Conservation (phyloP, 2,797 vertebrate species). For the Danio choprae region DNA sequence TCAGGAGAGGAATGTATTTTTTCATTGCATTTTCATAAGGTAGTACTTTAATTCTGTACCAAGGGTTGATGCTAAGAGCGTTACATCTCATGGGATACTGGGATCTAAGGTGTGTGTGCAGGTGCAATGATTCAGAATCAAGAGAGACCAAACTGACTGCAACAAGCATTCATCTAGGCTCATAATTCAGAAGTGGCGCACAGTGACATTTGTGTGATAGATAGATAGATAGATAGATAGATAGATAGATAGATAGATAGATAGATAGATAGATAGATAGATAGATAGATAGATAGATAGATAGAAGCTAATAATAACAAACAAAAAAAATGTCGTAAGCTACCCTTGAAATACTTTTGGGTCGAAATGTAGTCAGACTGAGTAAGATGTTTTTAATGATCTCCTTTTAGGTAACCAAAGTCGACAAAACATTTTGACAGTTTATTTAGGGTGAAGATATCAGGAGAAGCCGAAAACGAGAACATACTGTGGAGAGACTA, state of each 20-base stretch:
- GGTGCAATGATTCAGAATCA: slow-evolving; percentile 16
- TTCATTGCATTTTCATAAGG: not conserved
- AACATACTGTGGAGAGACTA: not conserved
- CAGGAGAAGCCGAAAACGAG: not conserved
- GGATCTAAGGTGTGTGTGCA: slow-evolving; percentile 32
- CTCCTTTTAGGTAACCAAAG: not conserved
- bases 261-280: slow-evolving; percentile 56
- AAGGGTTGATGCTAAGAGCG: not conserved
- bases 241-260: slow-evolving; percentile 67
- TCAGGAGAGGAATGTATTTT: not conserved
- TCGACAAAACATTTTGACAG: no score
- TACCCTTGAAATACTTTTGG: no score
- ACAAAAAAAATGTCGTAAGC: no score
- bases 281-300: slow-evolving; percentile 49
- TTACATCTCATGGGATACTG: slow-evolving; percentile 16
- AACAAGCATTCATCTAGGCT: slow-evolving; percentile 55
- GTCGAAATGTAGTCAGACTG: no score
- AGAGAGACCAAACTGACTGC: slow-evolving; percentile 69
- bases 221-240: slow-evolving; percentile 55
- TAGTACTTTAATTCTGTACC: not conserved
- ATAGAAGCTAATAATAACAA: not conserved
- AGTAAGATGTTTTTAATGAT: no score
- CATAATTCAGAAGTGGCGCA: not conserved
- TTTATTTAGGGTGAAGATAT: not conserved
- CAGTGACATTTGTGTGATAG: not conserved